Evolutionary conservation across 2,113 vertebrate species (phyloP), one percentile per base, ranked within the genome.

Genomic region (Engystomops pustulosus): DNA sequence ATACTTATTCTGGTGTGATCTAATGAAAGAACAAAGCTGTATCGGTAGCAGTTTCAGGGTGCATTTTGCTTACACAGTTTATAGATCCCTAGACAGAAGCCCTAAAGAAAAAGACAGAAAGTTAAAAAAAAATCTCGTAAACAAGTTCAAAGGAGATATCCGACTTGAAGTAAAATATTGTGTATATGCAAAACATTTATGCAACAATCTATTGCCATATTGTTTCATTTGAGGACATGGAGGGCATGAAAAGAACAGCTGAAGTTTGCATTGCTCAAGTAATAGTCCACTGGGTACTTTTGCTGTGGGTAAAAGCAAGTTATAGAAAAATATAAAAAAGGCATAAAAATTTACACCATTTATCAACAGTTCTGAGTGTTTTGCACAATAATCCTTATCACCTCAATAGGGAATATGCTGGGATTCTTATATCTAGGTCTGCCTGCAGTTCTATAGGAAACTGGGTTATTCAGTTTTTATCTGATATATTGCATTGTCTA

Each of bases 1-100:
- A 77, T 65, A 76, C 58, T 75, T 75, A 84, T 84, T 84, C 82
- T 84, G 82, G 44, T 84, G 82, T 84, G 72, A 77, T 84, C 72
- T 77, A 77, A 84, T 84, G 72, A 84, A 84, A 77, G 58, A 69
- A 84, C 72, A 77, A 84, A 84, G 81, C 72, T 25, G 71, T 36
- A 77, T 49, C 69, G 72, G 45, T 68, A 77, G 82, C 53, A 67
- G 82, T 84, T 69, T 77, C 41, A 76, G 72, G 82, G 72, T 72
- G 72, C 45, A 14, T 84, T 84, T 67, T 83, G 55, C 81, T 76
- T 83, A 83, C 70, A 75, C 71, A 76, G 81, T 83, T 76, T 83
- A 84, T 68, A 77, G 82, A 53, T 84, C 71, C 82, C 71, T 8
- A 77, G 72, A 84, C 72, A 77, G 60, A 75, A 84, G 82, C 82